phyloP scores from a whole-genome alignment of 2,113 vertebrate species.

The Protobothrops flavoviridis region DNA sequence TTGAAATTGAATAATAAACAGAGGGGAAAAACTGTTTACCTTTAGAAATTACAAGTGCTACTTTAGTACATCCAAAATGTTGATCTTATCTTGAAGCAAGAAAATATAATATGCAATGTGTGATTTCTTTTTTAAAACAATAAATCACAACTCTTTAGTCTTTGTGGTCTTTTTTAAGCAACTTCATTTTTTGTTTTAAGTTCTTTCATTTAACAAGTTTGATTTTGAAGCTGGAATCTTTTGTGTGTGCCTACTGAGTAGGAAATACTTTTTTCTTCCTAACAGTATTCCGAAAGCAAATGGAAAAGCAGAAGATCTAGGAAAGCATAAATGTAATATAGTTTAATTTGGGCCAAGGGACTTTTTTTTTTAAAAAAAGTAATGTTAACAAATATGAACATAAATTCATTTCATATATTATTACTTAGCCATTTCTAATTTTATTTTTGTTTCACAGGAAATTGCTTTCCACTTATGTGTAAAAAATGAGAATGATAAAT shows the following conservation, averaged over 20 bases:
- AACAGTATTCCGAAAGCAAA: neutral
- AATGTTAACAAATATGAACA: neutral
- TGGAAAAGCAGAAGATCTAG: neutral
- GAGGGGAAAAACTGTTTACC: constrained; percentile 47
- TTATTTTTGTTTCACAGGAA: neutral
- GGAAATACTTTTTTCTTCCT: neutral
- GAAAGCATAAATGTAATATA: neutral
- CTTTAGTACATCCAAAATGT: constrained; percentile 42
- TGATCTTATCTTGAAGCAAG: constrained; percentile 41
- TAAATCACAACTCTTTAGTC: neutral
- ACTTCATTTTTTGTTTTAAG: neutral
- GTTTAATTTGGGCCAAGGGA: neutral
- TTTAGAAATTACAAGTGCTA: constrained; percentile 46
- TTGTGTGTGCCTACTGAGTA: neutral
- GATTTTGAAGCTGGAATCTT: neutral
- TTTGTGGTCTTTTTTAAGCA: constrained; percentile 12
- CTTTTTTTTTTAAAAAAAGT: neutral
- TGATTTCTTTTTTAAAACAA: constrained; percentile 14
- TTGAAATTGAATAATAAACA: constrained; percentile 64
- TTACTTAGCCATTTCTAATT: neutral
- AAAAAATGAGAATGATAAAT: constrained; percentile 3
- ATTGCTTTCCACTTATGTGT: too few species aligned
- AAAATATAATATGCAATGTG: constrained; percentile 40
- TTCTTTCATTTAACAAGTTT: constrained; percentile 15
- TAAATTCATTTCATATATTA: neutral